Conservation (phyloP, 2,888 invertebrate genomes). For the Lottia gigantea region DNA sequence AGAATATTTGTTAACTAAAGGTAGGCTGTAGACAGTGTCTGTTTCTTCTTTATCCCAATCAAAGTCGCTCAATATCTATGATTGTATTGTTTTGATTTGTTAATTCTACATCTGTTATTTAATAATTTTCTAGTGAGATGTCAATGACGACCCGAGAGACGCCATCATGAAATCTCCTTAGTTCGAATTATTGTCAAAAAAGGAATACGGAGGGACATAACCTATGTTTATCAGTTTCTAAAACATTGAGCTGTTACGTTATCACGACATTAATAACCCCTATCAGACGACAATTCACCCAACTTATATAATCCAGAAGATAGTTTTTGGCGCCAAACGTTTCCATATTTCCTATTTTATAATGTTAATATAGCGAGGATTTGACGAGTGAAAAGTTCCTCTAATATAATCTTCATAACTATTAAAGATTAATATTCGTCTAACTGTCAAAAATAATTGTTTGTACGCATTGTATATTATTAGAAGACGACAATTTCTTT, state of each 20-base stretch:
- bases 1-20: conserved; percentile 49
- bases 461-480: too few species aligned
- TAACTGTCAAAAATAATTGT: too few species aligned
- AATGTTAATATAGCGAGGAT: neutral
- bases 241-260: conserved; percentile 2
- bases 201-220: neutral
- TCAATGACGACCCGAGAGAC: neutral
- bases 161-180: conserved; percentile 6
- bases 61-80: too few species aligned
- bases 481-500: too few species aligned
- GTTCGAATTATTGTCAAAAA: conserved; percentile 6
- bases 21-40: conserved; percentile 23
- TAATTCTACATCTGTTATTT: too few species aligned
- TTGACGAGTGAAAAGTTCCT: neutral
- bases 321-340: conserved; percentile 4
- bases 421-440: too few species aligned
- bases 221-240: neutral
- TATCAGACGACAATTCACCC: conserved; percentile 9
- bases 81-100: too few species aligned
- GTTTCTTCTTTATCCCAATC: too few species aligned
- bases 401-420: too few species aligned
- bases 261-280: conserved; percentile 2
- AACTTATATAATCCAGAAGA: conserved; percentile 7
- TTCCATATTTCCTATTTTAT: neutral
- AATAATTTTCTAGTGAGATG: too few species aligned